A percentile compares a stretch with the other conserved stretches of the same genome.
Conservation (phyloP, 1,140 invertebrate species). For the Lanistes nyassanus region DNA sequence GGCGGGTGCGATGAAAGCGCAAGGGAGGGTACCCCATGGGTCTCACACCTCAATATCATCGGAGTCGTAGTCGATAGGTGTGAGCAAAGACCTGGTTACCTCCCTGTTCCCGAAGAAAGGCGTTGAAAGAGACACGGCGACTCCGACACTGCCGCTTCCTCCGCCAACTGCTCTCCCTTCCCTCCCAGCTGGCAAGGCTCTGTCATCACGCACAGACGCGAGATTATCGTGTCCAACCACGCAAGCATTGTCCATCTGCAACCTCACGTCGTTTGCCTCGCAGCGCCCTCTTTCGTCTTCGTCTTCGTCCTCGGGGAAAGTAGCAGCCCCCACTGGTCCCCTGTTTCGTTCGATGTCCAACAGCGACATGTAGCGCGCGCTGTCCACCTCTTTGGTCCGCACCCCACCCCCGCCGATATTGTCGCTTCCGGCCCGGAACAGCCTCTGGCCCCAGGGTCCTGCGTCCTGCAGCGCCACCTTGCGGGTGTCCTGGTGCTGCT, state of each 20-base stretch:
- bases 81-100: background rate
- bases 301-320: background rate
- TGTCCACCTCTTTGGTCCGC: constrained; percentile 27
- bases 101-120: background rate
- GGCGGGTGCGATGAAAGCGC: no score
- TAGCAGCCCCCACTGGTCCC: background rate
- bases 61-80: background rate
- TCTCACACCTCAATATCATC: constrained; percentile 26
- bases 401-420: constrained; percentile 7
- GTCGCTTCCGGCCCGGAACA: constrained; percentile 29
- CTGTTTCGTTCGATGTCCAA: constrained; percentile 19
- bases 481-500: background rate
- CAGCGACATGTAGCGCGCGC: constrained; percentile 18
- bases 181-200: background rate
- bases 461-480: background rate
- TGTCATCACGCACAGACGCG: background rate
- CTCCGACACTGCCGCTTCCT: background rate
- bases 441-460: constrained; percentile 22
- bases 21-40: no score
- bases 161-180: background rate
- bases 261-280: background rate
- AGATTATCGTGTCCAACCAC: background rate
- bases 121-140: no score
- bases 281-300: background rate
- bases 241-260: background rate